Conservation (phyloP, 2,888 invertebrate genomes). For the Carpatolechia fugitivella region DNA sequence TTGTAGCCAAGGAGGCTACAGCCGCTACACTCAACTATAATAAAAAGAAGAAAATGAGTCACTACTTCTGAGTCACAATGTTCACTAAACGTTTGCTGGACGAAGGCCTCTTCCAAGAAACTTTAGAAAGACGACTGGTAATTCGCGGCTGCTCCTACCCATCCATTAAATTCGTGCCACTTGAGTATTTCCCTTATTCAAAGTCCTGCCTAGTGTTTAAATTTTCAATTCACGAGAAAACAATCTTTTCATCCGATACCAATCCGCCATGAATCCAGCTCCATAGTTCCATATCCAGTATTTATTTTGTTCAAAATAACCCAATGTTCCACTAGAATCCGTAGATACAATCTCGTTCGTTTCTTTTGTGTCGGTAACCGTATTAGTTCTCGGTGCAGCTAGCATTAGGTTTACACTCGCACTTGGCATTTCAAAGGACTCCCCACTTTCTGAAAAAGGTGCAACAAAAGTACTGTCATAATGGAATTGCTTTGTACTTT, state of each 20-base stretch:
- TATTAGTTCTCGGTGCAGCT: slow-evolving; percentile 7
- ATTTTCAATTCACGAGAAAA: no score
- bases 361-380: slow-evolving; percentile 17
- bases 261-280: background rate
- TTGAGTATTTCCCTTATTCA: no score
- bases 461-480: slow-evolving; percentile 6
- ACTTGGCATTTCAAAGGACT: background rate
- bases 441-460: background rate
- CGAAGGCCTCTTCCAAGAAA: no score
- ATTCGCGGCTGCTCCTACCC: no score
- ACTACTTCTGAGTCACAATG: no score
- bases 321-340: slow-evolving; percentile 3
- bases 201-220: no score
- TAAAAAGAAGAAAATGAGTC: no score
- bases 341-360: slow-evolving; percentile 8
- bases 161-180: no score
- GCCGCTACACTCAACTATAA: no score
- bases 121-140: no score
- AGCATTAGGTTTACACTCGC: slow-evolving; percentile 5
- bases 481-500: background rate
- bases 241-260: background rate
- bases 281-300: background rate
- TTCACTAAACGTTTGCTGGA: no score
- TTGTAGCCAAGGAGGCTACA: no score
- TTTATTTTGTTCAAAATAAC: slow-evolving; percentile 3